phyloP scores from a whole-genome alignment of 2,113 vertebrate genomes.

The Nibea albiflora region DNA sequence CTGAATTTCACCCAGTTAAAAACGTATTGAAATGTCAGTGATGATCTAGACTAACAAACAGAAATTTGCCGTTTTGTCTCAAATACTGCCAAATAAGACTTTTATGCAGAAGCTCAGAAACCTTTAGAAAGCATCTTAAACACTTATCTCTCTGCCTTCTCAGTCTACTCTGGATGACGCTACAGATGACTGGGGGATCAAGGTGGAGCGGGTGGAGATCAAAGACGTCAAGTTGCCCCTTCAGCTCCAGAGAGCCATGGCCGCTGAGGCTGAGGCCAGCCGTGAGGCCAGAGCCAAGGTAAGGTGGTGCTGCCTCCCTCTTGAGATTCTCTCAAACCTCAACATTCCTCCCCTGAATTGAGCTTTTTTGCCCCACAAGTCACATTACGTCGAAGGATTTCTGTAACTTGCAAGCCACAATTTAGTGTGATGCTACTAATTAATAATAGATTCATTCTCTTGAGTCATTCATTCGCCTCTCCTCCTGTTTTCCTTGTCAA shows the following conservation, averaged over 20 bases:
- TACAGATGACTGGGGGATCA: conserved; percentile 96
- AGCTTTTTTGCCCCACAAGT: background rate
- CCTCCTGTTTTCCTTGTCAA: conserved; percentile 47
- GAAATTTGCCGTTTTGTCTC: background rate
- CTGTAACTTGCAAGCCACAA: background rate
- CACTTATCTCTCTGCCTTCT: background rate
- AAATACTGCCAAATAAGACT: background rate
- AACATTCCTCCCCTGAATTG: background rate
- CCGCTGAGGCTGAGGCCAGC: conserved; percentile 94
- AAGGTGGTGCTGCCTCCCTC: background rate
- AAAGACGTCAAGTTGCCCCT: conserved; percentile 95
- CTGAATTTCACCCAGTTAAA: background rate
- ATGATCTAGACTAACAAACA: background rate
- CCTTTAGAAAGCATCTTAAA: background rate
- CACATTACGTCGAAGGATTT: background rate
- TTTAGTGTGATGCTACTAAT: background rate
- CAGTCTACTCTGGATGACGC: conserved; percentile 91
- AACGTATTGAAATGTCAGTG: no score
- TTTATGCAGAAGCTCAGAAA: background rate
- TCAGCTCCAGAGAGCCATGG: conserved; percentile 98
- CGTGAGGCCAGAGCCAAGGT: conserved; percentile 97
- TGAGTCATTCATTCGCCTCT: background rate
- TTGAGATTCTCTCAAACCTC: background rate
- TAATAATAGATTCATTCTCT: background rate
- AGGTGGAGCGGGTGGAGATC: conserved; percentile 98